These are phyloP conservation scores for Oegoconia quadripuncta DNA, from an alignment of 2,888 invertebrate genomes.

Conservation along the genomic window DNA sequence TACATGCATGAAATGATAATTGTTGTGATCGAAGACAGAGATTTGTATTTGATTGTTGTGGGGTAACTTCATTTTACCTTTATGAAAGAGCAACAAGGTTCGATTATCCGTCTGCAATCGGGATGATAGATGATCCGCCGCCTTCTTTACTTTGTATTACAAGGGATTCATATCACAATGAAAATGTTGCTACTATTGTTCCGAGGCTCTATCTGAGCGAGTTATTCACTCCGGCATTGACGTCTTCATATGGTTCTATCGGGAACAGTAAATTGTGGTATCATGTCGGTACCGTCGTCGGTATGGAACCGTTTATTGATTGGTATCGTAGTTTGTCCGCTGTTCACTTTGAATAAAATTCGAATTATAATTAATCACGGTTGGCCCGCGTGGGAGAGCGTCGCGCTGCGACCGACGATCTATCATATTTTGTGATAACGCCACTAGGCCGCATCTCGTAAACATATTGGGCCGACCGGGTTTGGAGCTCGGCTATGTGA, in stretches of 20 bases:
- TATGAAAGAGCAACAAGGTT: no score
- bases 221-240: slow-evolving; percentile 62
- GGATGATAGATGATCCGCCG: slow-evolving; percentile 34
- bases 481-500: slow-evolving; percentile 56
- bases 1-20: slow-evolving; percentile 6
- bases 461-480: slow-evolving; percentile 64
- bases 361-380: slow-evolving; percentile 79
- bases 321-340: slow-evolving; percentile 77
- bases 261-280: slow-evolving; percentile 74
- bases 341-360: slow-evolving; percentile 80
- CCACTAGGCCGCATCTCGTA: slow-evolving; percentile 70
- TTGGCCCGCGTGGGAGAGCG: slow-evolving; percentile 74
- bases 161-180: slow-evolving; percentile 52
- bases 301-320: slow-evolving; percentile 79
- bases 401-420: slow-evolving; percentile 68
- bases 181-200: slow-evolving; percentile 66
- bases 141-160: slow-evolving; percentile 42
- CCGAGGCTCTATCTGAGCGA: slow-evolving; percentile 52
- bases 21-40: background rate
- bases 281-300: slow-evolving; percentile 73
- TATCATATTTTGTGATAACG: slow-evolving; percentile 79
- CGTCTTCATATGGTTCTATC: slow-evolving; percentile 73
- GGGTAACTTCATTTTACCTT: no score
- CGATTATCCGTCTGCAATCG: slow-evolving; percentile 17
- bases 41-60: slow-evolving; percentile 9